A percentile compares a stretch with the other conserved stretches of the same genome.
Conservation (phyloP, 2,888 invertebrate genomes). For the Himalopsyche kuldschensis region DNA sequence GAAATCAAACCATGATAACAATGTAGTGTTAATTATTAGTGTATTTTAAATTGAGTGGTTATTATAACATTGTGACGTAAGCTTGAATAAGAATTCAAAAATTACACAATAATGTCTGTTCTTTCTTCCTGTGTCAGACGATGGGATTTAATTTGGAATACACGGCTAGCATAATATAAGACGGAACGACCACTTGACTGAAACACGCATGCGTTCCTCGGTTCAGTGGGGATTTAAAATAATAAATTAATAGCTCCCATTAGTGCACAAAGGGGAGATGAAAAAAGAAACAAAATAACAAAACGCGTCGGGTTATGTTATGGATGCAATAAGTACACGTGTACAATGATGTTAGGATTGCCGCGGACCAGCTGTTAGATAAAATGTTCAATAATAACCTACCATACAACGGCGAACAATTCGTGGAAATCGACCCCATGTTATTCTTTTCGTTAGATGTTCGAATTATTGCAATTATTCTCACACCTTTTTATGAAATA, state of each 20-base stretch:
- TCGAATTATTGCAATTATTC: too few species aligned
- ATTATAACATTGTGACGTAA: too few species aligned
- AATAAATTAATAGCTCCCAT: background rate
- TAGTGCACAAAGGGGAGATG: background rate
- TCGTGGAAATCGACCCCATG: background rate
- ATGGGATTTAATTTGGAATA: background rate
- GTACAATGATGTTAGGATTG: background rate
- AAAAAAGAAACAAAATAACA: background rate
- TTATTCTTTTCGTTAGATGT: too few species aligned
- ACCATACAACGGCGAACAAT: background rate
- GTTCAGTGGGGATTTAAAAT: background rate
- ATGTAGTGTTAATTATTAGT: too few species aligned
- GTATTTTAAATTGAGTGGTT: too few species aligned
- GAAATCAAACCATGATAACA: too few species aligned
- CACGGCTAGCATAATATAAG: background rate
- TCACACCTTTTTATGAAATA: too few species aligned
- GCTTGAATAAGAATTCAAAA: too few species aligned
- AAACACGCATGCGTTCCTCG: background rate
- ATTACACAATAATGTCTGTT: background rate
- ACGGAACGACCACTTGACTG: background rate
- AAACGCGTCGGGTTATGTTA: background rate
- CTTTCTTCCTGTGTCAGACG: background rate
- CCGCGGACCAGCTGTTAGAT: background rate
- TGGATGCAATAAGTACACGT: background rate
- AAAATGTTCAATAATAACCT: background rate